phyloP scores from a whole-genome alignment of 30 jellyfish, hydroid and myxozoan species.

The Hydractinia symbiolongicarpus region DNA sequence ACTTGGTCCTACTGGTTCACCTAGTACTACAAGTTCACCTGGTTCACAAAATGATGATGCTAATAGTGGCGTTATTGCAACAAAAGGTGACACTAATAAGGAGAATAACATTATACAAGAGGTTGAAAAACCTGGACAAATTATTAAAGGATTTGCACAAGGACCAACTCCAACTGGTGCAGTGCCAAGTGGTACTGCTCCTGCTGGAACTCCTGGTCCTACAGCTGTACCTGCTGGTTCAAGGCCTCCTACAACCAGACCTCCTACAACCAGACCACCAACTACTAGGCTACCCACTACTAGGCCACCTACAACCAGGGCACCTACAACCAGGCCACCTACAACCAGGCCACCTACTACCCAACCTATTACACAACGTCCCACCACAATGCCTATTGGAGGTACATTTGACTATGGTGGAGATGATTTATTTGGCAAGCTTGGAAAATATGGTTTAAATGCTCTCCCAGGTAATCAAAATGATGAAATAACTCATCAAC shows the following conservation, averaged over 20 bases:
- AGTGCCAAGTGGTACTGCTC: neutral
- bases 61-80: neutral
- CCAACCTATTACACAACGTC: neutral
- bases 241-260: neutral
- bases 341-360: neutral
- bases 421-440: neutral
- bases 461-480: neutral
- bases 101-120: neutral
- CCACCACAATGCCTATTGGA: neutral
- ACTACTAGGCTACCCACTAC: constrained; percentile 14
- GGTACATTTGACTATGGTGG: neutral
- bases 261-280: constrained; percentile 15
- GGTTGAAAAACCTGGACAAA: constrained; percentile 4
- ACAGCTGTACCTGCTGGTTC: neutral
- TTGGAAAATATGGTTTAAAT: neutral
- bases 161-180: constrained; percentile 1
- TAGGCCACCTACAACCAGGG: neutral
- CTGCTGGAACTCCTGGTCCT: constrained; percentile 8
- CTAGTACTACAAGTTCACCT: neutral
- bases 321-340: neutral
- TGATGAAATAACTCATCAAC: neutral
- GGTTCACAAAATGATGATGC: no score
- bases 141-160: constrained; percentile 9
- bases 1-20: neutral
- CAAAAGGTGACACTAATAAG: constrained; percentile 1